A percentile compares a stretch with the other conserved stretches of the same genome.
phyloP scores from a whole-genome alignment of 2,797 vertebrate genomes.

The Sebastes itinus region DNA sequence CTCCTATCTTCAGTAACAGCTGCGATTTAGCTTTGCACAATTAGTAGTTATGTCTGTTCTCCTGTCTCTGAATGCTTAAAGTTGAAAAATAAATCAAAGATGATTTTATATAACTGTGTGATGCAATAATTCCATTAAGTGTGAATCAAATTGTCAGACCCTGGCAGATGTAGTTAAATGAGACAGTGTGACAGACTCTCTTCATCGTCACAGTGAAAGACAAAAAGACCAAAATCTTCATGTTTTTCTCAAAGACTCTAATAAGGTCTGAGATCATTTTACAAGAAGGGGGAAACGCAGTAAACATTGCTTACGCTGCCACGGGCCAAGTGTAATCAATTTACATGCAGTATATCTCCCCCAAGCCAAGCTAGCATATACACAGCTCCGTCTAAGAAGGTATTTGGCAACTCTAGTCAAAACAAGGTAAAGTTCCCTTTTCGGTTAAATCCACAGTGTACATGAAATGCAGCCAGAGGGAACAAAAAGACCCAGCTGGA shows the following conservation, averaged over 20 bases:
- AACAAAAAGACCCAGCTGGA: slow-evolving; percentile 61
- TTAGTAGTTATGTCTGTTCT: background rate
- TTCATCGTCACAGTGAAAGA: background rate
- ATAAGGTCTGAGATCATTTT: background rate
- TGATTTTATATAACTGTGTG: background rate
- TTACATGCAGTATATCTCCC: slow-evolving; percentile 1
- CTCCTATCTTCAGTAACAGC: background rate
- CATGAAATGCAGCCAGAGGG: slow-evolving; percentile 43
- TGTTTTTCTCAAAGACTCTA: background rate
- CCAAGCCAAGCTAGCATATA: background rate
- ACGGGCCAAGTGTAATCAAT: slow-evolving; percentile 11
- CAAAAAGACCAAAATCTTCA: background rate
- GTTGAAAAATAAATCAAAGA: background rate
- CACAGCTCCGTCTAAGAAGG: slow-evolving; percentile 3
- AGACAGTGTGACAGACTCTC: background rate
- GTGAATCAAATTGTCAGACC: background rate
- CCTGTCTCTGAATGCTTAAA: background rate
- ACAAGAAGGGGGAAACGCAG: background rate
- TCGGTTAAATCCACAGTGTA: slow-evolving; percentile 32
- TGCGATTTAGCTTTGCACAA: background rate
- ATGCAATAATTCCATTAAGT: background rate
- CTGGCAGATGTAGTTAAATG: background rate
- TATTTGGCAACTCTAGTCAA: slow-evolving; percentile 35
- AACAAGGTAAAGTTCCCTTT: slow-evolving; percentile 35
- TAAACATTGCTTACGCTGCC: background rate